These are phyloP conservation scores for Archivesica marissinica DNA, from an alignment of 1,140 invertebrate species.

Conservation along the genomic window DNA sequence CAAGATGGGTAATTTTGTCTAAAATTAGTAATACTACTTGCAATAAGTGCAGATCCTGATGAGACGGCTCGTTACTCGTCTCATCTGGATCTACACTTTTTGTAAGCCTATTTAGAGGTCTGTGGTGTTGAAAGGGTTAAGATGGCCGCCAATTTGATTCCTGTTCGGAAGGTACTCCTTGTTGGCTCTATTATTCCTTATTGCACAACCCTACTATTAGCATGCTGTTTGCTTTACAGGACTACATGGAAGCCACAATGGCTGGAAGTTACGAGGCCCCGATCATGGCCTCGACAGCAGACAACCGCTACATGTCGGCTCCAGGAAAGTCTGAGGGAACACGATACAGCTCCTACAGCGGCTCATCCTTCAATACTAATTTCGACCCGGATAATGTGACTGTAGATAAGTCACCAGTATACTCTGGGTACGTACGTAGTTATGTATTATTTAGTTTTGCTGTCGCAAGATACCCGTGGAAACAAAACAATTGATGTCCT, in stretches of 20 bases:
- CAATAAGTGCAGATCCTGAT: too few relatives aligned
- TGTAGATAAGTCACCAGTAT: slow-evolving; percentile 90
- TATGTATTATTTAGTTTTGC: neutral
- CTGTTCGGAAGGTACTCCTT: too few relatives aligned
- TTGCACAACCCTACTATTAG: too few relatives aligned
- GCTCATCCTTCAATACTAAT: slow-evolving; percentile 85
- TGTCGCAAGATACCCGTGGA: neutral
- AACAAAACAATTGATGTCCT: too few relatives aligned
- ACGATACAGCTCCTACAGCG: slow-evolving; percentile 80
- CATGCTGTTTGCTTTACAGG: slow-evolving; percentile 62
- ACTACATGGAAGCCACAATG: slow-evolving; percentile 79
- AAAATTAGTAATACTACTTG: too few relatives aligned
- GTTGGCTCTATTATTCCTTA: too few relatives aligned
- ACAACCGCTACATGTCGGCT: slow-evolving; percentile 68
- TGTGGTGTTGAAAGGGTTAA: too few relatives aligned
- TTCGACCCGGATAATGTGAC: slow-evolving; percentile 94
- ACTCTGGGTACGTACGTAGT: slow-evolving; percentile 91
- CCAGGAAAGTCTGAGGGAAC: slow-evolving; percentile 68
- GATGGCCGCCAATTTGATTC: too few relatives aligned
- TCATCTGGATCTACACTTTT: too few relatives aligned
- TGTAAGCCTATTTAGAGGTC: too few relatives aligned
- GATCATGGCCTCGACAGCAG: slow-evolving; percentile 72
- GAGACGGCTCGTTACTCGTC: too few relatives aligned
- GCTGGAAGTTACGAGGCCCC: slow-evolving; percentile 72
- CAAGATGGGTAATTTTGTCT: too few relatives aligned